Evolutionary conservation across 2,888 invertebrate species (phyloP).

Genomic region (Petrophora chlorosata): DNA sequence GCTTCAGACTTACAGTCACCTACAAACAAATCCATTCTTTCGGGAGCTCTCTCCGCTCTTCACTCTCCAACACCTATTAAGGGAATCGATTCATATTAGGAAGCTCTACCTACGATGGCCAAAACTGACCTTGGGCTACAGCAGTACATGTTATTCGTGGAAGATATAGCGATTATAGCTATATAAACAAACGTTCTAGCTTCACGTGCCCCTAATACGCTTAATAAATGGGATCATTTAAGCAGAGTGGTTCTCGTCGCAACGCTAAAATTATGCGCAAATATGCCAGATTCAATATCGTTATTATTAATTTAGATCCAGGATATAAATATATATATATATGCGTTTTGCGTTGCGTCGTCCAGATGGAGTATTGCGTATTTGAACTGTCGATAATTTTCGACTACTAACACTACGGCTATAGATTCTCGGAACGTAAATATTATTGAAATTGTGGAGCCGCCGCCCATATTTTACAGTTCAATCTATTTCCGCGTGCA

Average conservation of each 20-base stretch:
- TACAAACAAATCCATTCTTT: slow-evolving; percentile 30
- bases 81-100: slow-evolving; percentile 23
- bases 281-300: slow-evolving; percentile 15
- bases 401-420: slow-evolving; percentile 25
- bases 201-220: slow-evolving; percentile 9
- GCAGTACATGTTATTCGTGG: slow-evolving; percentile 14
- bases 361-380: slow-evolving; percentile 23
- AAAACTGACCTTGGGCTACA: slow-evolving; percentile 24
- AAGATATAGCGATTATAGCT: slow-evolving; percentile 8
- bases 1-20: slow-evolving; percentile 55
- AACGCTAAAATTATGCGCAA: slow-evolving; percentile 19
- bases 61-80: slow-evolving; percentile 9
- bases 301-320: slow-evolving; percentile 11
- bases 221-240: slow-evolving; percentile 4
- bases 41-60: slow-evolving; percentile 26
- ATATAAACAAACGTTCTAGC: slow-evolving; percentile 2
- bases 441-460: slow-evolving; percentile 24
- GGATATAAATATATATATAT: slow-evolving; percentile 11
- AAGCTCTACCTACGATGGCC: slow-evolving; percentile 29
- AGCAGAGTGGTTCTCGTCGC: slow-evolving; percentile 5
- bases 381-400: slow-evolving; percentile 26
- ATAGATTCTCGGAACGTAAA: slow-evolving; percentile 27
- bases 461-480: slow-evolving; percentile 20
- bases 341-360: slow-evolving; percentile 4
- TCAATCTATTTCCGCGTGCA: slow-evolving; percentile 26